These are phyloP conservation scores for Choristoneura fumiferana DNA, from an alignment of 1,140 invertebrate genomes.

Conservation along the genomic window DNA sequence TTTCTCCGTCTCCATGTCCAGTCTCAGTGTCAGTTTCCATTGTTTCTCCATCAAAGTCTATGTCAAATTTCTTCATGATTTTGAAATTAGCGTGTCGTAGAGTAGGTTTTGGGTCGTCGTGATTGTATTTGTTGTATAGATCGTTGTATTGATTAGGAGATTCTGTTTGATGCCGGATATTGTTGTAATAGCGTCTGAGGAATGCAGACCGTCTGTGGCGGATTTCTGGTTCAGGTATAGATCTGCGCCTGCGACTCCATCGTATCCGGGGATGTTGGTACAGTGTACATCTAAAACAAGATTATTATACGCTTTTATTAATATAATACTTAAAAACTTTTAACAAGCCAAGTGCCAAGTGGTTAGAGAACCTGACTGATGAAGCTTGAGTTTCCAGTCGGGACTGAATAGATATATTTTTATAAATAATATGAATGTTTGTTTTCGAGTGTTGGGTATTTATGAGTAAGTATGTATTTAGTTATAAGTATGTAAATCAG, in stretches of 20 bases:
- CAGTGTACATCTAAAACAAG: conserved; percentile 81
- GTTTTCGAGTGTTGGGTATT: too few relatives aligned
- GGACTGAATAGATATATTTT: too few relatives aligned
- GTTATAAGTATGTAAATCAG: too few relatives aligned
- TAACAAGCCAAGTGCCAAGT: too few relatives aligned
- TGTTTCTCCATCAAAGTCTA: conserved; percentile 50
- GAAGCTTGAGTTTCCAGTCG: too few relatives aligned
- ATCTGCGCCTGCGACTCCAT: conserved; percentile 85
- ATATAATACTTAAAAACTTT: too few relatives aligned
- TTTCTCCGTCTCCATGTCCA: conserved; percentile 42
- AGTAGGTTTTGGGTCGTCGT: conserved; percentile 58
- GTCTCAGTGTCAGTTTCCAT: conserved; percentile 35
- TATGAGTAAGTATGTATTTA: too few relatives aligned
- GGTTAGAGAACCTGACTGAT: too few relatives aligned
- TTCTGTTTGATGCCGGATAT: conserved; percentile 51
- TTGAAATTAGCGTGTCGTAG: conserved; percentile 70
- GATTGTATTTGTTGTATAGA: conserved; percentile 68
- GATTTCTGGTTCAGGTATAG: conserved; percentile 73
- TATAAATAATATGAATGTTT: too few relatives aligned
- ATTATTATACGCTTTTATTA: too few relatives aligned
- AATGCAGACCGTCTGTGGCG: conserved; percentile 74
- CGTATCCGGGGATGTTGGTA: conserved; percentile 91
- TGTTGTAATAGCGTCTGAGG: conserved; percentile 72
- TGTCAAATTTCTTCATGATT: conserved; percentile 66
- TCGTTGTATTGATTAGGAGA: conserved; percentile 52